These are phyloP conservation scores for Megaleporinus macrocephalus DNA, from an alignment of 2,113 vertebrate species.

Conservation along the genomic window DNA sequence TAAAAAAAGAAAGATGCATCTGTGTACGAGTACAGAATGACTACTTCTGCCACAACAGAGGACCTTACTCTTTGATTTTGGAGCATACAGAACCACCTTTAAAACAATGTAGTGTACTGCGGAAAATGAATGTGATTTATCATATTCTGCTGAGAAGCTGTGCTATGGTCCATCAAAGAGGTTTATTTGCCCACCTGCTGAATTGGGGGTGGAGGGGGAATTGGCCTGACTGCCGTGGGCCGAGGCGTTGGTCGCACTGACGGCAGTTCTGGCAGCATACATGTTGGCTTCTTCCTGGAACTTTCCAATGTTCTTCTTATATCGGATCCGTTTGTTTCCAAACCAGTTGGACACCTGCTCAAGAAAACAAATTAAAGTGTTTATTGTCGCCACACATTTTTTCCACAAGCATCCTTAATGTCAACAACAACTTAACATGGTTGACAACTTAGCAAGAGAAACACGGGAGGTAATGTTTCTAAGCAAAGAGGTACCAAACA, in stretches of 20 bases:
- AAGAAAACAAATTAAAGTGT: conserved; percentile 16
- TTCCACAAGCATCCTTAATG: not conserved
- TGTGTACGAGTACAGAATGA: too few relatives aligned
- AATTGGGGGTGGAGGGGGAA: conserved; percentile 99
- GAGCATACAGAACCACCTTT: not conserved
- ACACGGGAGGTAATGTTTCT: not conserved
- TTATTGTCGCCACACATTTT: not conserved
- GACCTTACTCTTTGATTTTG: too few relatives aligned
- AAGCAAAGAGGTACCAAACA: not conserved
- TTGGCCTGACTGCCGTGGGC: conserved; percentile 99
- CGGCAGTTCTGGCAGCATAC: conserved; percentile 99
- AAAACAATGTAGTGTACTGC: not conserved
- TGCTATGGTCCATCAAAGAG: conserved; percentile 51
- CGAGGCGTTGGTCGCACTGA: conserved; percentile 95
- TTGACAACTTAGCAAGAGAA: too few relatives aligned
- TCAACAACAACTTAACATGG: not conserved
- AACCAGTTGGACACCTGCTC: conserved; percentile 99
- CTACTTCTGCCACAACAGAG: too few relatives aligned
- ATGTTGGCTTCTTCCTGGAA: conserved; percentile 99
- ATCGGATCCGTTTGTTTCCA: conserved; percentile 99
- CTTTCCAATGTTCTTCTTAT: conserved; percentile 99
- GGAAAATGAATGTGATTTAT: conserved; percentile 21
- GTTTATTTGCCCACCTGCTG: conserved; percentile 89
- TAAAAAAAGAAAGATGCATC: too few relatives aligned
- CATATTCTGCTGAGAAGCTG: conserved; percentile 44